Base-by-base conservation (phyloP, 2,797 vertebrate genomes). In the Margarornis squamiger region DNA sequence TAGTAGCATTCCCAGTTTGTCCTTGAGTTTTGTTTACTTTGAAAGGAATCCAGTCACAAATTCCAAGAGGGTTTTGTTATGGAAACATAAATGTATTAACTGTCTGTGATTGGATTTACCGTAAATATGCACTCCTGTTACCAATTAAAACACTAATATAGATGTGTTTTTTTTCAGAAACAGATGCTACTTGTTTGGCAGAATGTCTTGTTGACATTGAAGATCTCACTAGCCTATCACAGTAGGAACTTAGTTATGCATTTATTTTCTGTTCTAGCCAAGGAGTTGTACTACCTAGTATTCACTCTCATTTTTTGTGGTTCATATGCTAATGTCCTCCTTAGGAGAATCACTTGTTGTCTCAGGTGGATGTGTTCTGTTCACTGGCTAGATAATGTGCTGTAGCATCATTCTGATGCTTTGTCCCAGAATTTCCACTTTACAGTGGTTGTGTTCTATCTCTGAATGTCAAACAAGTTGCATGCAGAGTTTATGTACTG, bases 401-500 rank as follows among this genome's bases (percentile, higher is more conserved):
- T 6, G 2, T 68, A 86, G 51, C 36, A n/a, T 39, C 57, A 68
- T 41, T 32, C 55, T 84, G 41, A 72, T 76, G 14, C 58, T 81
- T 94, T 5, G 0, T 66, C 36, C 55, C 30, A 80, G 51, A 78
- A 81, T 92, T 89, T 96, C 39, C 43, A 67, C 66, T 80, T 92
- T 62, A 29, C 58, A 39, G 51, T 86, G n/a, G 26, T n/a, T 85
- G 21, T 58, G 20, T 75, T 94, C 39, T 91, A 70, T 32, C 51
- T 93, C 76, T 78, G 91, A 92, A 91, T 96, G 87, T 94, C 94
- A 86, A 94, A 86, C 57, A 72, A 84, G 55, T 78, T 88, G 38
- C 7, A 10, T 76, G 51, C 58, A 52, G 83, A 49, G 61, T 88
- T 94, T 94, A 75, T 78, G 85, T 95, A 62, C 92, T 91, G 58